Evolutionary conservation across 1,140 invertebrate species (phyloP), one percentile per base, ranked within the genome.

Genomic region (Drosophila melanica): DNA sequence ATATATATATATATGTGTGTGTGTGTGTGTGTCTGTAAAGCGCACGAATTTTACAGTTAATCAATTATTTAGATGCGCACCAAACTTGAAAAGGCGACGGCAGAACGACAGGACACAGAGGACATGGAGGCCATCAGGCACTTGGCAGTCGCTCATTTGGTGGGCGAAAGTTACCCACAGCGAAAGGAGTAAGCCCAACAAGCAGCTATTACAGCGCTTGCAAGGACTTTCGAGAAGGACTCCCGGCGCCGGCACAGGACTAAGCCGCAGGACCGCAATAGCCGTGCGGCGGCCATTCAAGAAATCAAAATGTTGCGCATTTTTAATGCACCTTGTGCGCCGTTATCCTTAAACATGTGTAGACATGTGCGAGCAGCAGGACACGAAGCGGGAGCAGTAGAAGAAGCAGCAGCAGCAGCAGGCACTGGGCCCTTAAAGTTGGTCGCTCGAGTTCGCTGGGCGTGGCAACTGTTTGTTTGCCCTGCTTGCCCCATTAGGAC

Each of bases 21-120:
- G 48, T 58, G 20, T 69, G 9, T 78, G 16, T 79, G 55, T 81
- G 48, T 48, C 51, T 73, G 63, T 80, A 75, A 72, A 63, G 77
- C 63, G 65, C 82, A 79, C 84, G 79, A 87, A 79, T 82, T 87
- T 87, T 89, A 79, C 63, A 87, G 79, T 65, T 87, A 77, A 87
- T 87, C 72, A 87, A 89, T 89, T 87, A 87, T 87, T 87, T 87
- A 87, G 82, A 82, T 87, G 82, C 82, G 82, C 82, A 87, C 84
- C 82, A 87, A 85, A 87, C 79, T 89, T 87, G 59, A 87, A 85
- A 85, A 79, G 72, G 75, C 59, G 58, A 54, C 16, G 33, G 37
- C 45, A 41, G 30, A 51, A 47, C 33, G 7, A 20, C 51, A 37
- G 42, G 16, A 53, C 41, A 27, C 0, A 6, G 7, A 54, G 51